Conservation (phyloP, 2,888 invertebrate genomes). For the Cephus pulcher region DNA sequence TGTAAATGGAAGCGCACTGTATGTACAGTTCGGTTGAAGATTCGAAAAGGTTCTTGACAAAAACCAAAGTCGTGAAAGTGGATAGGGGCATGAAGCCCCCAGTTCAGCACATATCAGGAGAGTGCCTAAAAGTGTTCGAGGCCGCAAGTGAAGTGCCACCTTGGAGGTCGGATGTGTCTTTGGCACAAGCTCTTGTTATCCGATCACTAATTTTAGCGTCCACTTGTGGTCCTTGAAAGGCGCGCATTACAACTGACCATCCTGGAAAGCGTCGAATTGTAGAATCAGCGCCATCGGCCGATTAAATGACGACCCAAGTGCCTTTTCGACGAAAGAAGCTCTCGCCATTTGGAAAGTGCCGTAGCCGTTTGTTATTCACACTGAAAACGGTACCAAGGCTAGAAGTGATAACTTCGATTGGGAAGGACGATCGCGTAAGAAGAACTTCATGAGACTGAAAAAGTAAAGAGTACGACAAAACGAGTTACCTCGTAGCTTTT, state of each 20-base stretch:
- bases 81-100: not conserved
- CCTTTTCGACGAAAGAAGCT: not conserved
- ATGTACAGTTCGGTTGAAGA: not conserved
- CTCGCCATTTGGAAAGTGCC: not conserved
- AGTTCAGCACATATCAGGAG: constrained; percentile 35
- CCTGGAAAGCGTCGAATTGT: not conserved
- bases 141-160: constrained; percentile 16
- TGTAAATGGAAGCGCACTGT: not conserved
- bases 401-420: not conserved
- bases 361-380: not conserved
- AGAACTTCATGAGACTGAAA: constrained; percentile 24
- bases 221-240: not conserved
- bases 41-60: not conserved
- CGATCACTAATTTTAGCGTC: constrained; percentile 6
- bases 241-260: not conserved
- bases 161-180: constrained; percentile 2
- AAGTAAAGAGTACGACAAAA: constrained; percentile 52
- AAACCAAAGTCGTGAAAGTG: not conserved
- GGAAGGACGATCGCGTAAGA: constrained; percentile 9
- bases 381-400: not conserved
- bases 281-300: not conserved
- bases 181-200: constrained; percentile 5
- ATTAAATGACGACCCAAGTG: not conserved
- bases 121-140: constrained; percentile 27
- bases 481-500: constrained; percentile 60